Conservation (phyloP, 2,888 invertebrate genomes). For the Willowsia nigromaculata region DNA sequence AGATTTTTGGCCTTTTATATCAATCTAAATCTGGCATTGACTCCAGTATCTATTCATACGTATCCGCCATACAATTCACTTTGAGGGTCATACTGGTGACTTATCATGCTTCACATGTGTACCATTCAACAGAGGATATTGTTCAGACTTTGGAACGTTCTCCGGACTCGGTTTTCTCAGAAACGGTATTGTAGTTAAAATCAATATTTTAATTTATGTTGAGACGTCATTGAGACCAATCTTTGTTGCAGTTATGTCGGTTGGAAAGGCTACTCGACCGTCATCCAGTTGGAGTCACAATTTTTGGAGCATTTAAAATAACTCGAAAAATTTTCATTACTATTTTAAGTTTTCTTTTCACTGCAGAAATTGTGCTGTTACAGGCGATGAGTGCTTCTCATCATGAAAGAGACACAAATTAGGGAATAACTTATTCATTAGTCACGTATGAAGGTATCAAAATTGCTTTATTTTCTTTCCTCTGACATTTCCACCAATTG, state of each 20-base stretch:
- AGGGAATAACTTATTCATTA: too few species aligned
- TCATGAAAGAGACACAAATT: too few species aligned
- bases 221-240: too few species aligned
- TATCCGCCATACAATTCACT: slow-evolving; percentile 1
- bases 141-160: background rate
- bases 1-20: too few species aligned
- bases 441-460: too few species aligned
- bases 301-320: slow-evolving; percentile 28
- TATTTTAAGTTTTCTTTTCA: slow-evolving; percentile 32
- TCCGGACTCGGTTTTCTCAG: background rate
- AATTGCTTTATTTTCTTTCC: too few species aligned
- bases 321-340: slow-evolving; percentile 30
- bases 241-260: background rate
- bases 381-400: slow-evolving; percentile 41
- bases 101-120: background rate
- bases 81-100: slow-evolving; percentile 26
- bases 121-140: slow-evolving; percentile 39
- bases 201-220: too few species aligned
- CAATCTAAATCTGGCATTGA: too few species aligned
- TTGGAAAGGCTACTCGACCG: slow-evolving; percentile 24
- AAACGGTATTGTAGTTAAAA: too few species aligned
- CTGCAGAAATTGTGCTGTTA: slow-evolving; percentile 40
- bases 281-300: slow-evolving; percentile 38
- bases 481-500: too few species aligned
- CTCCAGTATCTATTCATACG: background rate